A percentile compares a stretch with the other conserved stretches of the same genome.
These are phyloP conservation scores for Patella ulyssiponensis DNA, from an alignment of 2,888 invertebrate genomes.

Conservation along the genomic window DNA sequence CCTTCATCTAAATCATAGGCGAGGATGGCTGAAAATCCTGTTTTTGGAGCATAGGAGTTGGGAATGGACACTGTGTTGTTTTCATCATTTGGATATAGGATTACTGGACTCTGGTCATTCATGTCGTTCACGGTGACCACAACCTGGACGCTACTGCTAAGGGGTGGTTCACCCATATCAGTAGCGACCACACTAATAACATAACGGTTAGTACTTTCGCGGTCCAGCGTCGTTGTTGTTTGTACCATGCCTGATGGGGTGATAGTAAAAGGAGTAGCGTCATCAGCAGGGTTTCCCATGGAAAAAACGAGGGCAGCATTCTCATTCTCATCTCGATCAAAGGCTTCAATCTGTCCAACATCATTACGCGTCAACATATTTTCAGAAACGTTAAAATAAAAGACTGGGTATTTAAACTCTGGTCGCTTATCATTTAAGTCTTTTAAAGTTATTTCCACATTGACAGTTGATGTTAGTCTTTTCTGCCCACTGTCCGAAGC, in stretches of 20 bases:
- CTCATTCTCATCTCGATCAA: slow-evolving; percentile 53
- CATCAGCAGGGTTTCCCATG: slow-evolving; percentile 6
- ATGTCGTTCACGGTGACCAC: slow-evolving; percentile 50
- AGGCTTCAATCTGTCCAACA: slow-evolving; percentile 65
- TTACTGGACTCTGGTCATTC: slow-evolving; percentile 51
- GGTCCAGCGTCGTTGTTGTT: slow-evolving; percentile 49
- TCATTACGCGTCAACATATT: slow-evolving; percentile 58
- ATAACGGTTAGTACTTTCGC: slow-evolving; percentile 51
- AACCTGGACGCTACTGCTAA: slow-evolving; percentile 47
- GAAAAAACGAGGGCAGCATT: slow-evolving; percentile 53
- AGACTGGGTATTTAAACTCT: slow-evolving; percentile 89
- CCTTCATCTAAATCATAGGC: slow-evolving; percentile 41
- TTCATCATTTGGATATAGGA: slow-evolving; percentile 43
- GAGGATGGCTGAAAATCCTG: slow-evolving; percentile 30
- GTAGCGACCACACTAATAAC: slow-evolving; percentile 48
- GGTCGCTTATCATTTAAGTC: slow-evolving; percentile 84
- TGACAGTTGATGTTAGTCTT: slow-evolving; percentile 58
- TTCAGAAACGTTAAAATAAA: slow-evolving; percentile 77
- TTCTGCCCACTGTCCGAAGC: slow-evolving; percentile 72
- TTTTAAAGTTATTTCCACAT: slow-evolving; percentile 48
- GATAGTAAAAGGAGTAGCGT: slow-evolving; percentile 48
- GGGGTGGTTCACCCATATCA: slow-evolving; percentile 49
- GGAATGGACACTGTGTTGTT: slow-evolving; percentile 49
- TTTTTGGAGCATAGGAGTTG: slow-evolving; percentile 32
- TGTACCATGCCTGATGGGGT: slow-evolving; percentile 49